These are phyloP conservation scores for Avahi laniger DNA, from an alignment of 2,797 vertebrate species.

Conservation along the genomic window DNA sequence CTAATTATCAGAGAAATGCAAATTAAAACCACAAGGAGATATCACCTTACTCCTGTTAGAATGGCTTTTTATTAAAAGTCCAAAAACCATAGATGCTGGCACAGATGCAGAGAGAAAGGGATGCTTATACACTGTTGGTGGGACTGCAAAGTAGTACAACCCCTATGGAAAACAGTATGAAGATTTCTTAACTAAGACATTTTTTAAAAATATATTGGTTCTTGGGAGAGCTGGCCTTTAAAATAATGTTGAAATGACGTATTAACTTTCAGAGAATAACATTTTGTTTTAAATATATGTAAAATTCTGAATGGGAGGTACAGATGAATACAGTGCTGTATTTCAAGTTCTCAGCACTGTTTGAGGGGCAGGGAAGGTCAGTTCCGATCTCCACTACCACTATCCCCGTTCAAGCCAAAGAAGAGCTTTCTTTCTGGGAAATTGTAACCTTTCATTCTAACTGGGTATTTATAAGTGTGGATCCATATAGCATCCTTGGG, in stretches of 20 bases:
- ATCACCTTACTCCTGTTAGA: background rate
- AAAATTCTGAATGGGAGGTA: background rate
- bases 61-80: background rate
- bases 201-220: background rate
- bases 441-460: constrained; percentile 26
- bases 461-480: background rate
- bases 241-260: constrained; percentile 18
- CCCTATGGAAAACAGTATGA: background rate
- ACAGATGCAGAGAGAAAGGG: background rate
- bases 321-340: background rate
- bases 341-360: background rate
- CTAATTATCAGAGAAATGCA: background rate
- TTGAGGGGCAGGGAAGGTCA: background rate
- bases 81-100: background rate
- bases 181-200: background rate
- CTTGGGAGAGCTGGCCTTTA: constrained; percentile 5
- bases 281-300: constrained; percentile 18
- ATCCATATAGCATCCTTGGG: background rate
- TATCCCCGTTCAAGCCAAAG: background rate
- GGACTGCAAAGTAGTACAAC: background rate
- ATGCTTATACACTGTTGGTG: background rate
- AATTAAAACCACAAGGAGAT: background rate
- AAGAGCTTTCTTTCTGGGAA: background rate
- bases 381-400: background rate
- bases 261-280: constrained; percentile 14